phyloP scores from a whole-genome alignment of 2,888 invertebrate species.

The Labia minor region DNA sequence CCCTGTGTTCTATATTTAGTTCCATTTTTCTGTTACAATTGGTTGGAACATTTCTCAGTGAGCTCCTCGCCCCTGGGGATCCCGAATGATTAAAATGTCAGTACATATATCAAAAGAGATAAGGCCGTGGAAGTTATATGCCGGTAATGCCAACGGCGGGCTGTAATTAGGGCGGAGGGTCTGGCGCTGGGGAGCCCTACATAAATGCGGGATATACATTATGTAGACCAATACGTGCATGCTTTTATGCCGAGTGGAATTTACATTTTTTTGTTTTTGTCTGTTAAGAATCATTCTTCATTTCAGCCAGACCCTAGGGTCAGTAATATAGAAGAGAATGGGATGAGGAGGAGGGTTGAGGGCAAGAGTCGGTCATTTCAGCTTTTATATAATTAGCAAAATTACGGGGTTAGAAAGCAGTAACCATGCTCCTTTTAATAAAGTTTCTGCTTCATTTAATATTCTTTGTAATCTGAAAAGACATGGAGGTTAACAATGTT shows the following conservation, averaged over 20 bases:
- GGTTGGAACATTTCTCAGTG: neutral
- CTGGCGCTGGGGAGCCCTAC: neutral
- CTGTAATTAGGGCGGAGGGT: neutral
- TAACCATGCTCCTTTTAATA: neutral
- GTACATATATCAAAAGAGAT: constrained; percentile 7
- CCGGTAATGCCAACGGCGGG: constrained; percentile 8
- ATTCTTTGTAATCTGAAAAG: too few relatives aligned
- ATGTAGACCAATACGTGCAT: neutral
- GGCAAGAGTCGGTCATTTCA: neutral
- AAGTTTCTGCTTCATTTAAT: too few relatives aligned
- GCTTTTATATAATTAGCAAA: neutral
- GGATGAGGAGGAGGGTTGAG: neutral
- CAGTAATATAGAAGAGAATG: too few relatives aligned
- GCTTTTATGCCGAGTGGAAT: neutral
- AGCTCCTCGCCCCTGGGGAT: constrained; percentile 1
- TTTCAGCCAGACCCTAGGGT: neutral
- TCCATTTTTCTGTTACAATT: constrained; percentile 7
- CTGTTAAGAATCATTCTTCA: neutral
- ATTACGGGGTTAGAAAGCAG: neutral
- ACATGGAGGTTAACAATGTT: too few relatives aligned
- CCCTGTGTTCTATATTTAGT: constrained; percentile 1
- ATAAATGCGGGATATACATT: neutral
- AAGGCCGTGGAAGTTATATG: neutral
- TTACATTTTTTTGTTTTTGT: neutral
- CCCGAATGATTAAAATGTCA: neutral